Conservation (phyloP, 35 echinoderm and acorn worm species). For the Holothuria glaberrima region DNA sequence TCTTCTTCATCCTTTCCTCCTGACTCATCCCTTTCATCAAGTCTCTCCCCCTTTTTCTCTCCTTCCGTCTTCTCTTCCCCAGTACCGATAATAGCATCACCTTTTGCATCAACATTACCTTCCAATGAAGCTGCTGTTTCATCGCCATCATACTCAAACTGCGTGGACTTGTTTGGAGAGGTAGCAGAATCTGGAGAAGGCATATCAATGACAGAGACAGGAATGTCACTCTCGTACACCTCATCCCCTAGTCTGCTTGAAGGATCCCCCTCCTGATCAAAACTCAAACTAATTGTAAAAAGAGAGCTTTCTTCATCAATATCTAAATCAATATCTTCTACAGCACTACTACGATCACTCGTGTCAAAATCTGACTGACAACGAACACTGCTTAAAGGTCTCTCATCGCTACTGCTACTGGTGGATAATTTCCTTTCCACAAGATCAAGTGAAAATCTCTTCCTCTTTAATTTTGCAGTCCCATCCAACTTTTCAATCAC, state of each 20-base stretch:
- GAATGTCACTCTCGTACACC: conserved; percentile 70
- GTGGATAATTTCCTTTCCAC: background rate
- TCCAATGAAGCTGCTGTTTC: background rate
- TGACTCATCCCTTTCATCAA: background rate
- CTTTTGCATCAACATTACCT: no score
- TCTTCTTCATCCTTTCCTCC: background rate
- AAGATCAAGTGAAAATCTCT: background rate
- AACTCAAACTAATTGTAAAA: background rate
- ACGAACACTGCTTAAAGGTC: background rate
- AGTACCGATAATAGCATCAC: background rate
- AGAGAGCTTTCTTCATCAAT: background rate
- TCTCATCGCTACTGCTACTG: conserved; percentile 23
- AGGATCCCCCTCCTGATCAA: background rate
- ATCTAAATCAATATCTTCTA: conserved; percentile 31
- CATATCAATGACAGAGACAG: conserved; percentile 92
- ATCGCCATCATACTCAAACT: background rate
- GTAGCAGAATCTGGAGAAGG: conserved; percentile 69
- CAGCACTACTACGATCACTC: background rate
- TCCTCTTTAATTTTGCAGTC: conserved; percentile 31
- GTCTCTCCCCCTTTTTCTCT: background rate
- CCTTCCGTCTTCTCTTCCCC: background rate
- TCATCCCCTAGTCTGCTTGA: background rate
- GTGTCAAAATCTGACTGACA: conserved; percentile 14
- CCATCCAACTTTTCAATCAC: conserved; percentile 17
- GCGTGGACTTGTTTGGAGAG: conserved; percentile 7